These are phyloP conservation scores for Neolamprologus devosi DNA, from an alignment of 2,113 vertebrate species.

Conservation along the genomic window DNA sequence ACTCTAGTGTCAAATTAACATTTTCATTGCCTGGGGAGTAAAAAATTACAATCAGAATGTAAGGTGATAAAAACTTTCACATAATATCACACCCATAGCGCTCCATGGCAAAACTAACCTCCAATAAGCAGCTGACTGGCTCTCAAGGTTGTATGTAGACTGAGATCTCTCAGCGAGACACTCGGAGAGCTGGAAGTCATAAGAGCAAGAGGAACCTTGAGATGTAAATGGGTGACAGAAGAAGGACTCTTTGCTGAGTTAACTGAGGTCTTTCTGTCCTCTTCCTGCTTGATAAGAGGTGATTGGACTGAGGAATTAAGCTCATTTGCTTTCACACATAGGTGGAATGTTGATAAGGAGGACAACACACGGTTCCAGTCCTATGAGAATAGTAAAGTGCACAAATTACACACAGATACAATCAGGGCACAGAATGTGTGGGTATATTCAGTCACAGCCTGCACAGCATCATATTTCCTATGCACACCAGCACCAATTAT, in stretches of 20 bases:
- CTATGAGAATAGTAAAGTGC: constrained; percentile 25
- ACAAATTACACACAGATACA: background rate
- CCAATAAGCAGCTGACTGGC: constrained; percentile 59
- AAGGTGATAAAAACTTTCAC: background rate
- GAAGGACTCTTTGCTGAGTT: background rate
- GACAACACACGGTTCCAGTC: constrained; percentile 71
- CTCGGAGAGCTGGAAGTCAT: background rate
- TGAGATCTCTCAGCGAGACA: background rate
- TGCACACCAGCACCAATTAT: background rate
- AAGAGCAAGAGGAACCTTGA: constrained; percentile 52
- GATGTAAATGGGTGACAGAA: constrained; percentile 8
- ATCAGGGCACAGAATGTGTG: background rate
- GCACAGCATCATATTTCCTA: background rate
- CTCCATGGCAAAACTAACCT: constrained; percentile 37
- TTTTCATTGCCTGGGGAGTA: constrained; percentile 23
- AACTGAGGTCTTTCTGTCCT: background rate
- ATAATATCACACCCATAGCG: background rate
- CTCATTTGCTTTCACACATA: constrained; percentile 54
- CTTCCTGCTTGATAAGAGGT: background rate
- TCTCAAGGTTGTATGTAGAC: constrained; percentile 27
- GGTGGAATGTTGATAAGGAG: constrained; percentile 52
- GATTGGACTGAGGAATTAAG: background rate
- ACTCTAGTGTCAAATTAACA: constrained; percentile 32
- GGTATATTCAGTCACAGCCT: background rate
- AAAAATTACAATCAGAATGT: background rate